Percentiles rank a stretch among this genome's conserved stretches.
phyloP scores from a whole-genome alignment of 1,140 invertebrate genomes.

The Drosophila teissieri region DNA sequence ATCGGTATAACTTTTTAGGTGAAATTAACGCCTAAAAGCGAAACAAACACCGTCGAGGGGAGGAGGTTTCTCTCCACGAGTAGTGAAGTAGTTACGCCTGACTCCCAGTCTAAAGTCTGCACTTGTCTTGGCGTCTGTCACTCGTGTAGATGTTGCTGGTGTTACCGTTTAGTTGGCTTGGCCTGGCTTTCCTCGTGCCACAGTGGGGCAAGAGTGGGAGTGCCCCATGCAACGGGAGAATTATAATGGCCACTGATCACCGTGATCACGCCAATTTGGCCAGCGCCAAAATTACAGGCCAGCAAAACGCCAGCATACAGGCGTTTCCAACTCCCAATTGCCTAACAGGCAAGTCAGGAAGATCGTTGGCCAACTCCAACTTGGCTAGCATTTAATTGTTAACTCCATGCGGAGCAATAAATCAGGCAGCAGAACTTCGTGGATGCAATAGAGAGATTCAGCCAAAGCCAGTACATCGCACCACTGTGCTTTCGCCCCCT shows the following conservation, averaged over 20 bases:
- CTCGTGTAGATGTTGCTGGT: constrained; percentile 6
- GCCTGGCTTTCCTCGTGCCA: constrained; percentile 43
- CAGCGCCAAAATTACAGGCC: constrained; percentile 24
- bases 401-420: not conserved
- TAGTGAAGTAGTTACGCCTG: constrained; percentile 77
- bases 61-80: constrained; percentile 53
- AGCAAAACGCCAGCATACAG: not conserved
- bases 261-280: constrained; percentile 12
- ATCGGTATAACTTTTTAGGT: constrained; percentile 42
- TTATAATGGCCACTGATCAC: constrained; percentile 26
- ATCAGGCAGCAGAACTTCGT: no score
- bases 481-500: constrained; percentile 50
- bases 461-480: no score
- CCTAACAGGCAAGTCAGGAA: not conserved
- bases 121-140: constrained; percentile 28
- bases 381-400: not conserved
- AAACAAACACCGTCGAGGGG: constrained; percentile 21
- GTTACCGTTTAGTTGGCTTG: constrained; percentile 24
- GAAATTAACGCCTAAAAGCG: constrained; percentile 67
- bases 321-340: constrained; percentile 4
- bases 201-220: constrained; percentile 40
- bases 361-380: not conserved
- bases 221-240: constrained; percentile 4
- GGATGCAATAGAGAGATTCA: not conserved
- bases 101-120: constrained; percentile 29